phyloP scores from a whole-genome alignment of 2,888 invertebrate species.

The Sympetrum striolatum region DNA sequence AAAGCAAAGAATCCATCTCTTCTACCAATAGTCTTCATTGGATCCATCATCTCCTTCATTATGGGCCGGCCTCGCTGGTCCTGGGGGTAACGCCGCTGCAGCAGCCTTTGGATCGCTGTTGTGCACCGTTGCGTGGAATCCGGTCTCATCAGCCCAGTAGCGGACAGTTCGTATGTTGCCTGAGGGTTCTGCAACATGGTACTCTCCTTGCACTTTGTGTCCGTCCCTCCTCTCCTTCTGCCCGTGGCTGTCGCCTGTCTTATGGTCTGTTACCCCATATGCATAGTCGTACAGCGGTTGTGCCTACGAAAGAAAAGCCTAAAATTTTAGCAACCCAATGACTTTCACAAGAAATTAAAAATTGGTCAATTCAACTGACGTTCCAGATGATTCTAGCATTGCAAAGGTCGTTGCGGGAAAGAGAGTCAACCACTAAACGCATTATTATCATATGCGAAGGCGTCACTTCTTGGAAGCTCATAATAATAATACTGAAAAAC shows the following conservation, averaged over 20 bases:
- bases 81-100: neutral
- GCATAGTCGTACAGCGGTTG: conserved; percentile 57
- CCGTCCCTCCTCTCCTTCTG: conserved; percentile 60
- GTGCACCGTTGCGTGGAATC: conserved; percentile 75
- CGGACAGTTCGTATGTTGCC: conserved; percentile 63
- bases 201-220: conserved; percentile 56
- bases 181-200: conserved; percentile 57
- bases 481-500: too few species aligned
- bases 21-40: conserved; percentile 1
- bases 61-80: neutral
- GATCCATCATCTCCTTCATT: neutral
- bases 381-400: too few species aligned
- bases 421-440: too few species aligned
- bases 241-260: conserved; percentile 59
- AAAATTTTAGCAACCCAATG: too few species aligned
- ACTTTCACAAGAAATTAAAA: too few species aligned
- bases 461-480: too few species aligned
- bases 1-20: too few species aligned
- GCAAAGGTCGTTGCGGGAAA: too few species aligned
- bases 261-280: conserved; percentile 56
- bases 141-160: conserved; percentile 75
- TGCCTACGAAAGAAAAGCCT: conserved; percentile 53
- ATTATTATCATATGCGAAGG: too few species aligned
- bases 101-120: conserved; percentile 52
- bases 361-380: too few species aligned